Evolutionary conservation across 2,888 invertebrate species (phyloP), one percentile per base, ranked within the genome.

Genomic region (Lepetodrilus schrolli): DNA sequence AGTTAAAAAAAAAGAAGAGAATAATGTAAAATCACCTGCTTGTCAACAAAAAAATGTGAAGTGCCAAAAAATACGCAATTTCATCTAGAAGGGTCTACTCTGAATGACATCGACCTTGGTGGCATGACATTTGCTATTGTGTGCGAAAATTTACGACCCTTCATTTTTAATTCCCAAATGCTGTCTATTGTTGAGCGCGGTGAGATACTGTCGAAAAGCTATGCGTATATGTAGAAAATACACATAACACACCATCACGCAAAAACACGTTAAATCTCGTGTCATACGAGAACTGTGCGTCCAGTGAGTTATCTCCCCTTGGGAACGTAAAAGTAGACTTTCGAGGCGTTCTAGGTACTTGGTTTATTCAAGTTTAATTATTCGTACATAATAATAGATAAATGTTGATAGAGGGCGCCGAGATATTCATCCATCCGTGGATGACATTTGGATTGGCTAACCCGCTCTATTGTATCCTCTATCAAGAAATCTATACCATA

Each of bases 81-180:
- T 13, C 17, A 17, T n/a, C n/a, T 43, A 4, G 43, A 43, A 43
- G 43, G 10, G 43, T 17, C 17, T 13, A 43, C 43, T 43, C 4
- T 13, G 43, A 13, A 17, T 43, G 43, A 17, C 43, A 43, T 13
- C 43, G 17, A 17, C 58, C 34, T 3, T 30, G 58, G 58, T 58
- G 34, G 34, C 58, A 58, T 26, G 58, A 58, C 58, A 58, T 13
- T 58, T 43, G 43, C 30, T n/a, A 30, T 58, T 58, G 58, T 58
- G 30, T 30, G 13, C 17, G 26, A 30, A 58, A 30, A 58, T 58
- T 58, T 58, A 58, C 17, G 58, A 34, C 34, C 58, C 26, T 10
- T 30, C 58, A 58, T 58, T 58, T 58, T 58, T 58, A 26, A 58
- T 58, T 13, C 58, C 30, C 30, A 58, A 58, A 58, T 58, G 8